phyloP scores from a whole-genome alignment of 2,797 vertebrate genomes.

The Sebastes baramenuke region DNA sequence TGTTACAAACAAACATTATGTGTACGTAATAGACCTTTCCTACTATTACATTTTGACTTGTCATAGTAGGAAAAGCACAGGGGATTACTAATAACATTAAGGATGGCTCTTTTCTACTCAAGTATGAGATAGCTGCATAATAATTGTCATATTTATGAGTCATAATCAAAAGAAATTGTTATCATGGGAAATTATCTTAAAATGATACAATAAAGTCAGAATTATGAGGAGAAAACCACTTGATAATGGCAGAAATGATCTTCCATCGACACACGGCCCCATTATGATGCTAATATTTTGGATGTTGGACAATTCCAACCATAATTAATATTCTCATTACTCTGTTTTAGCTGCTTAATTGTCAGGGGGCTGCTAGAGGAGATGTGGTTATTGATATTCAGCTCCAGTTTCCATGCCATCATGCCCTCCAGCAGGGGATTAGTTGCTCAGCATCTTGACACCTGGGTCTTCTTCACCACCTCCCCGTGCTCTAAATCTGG shows the following conservation, averaged over 20 bases:
- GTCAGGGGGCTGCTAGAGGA: not conserved
- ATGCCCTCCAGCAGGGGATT: constrained; percentile 2
- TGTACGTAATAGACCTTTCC: not conserved
- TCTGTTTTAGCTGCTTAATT: not conserved
- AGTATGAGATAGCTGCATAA: not conserved
- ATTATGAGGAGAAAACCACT: not conserved
- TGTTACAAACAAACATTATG: not conserved
- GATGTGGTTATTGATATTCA: constrained; percentile 13
- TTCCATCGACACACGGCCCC: not conserved
- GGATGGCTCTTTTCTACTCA: not conserved
- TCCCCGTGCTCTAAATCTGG: not conserved
- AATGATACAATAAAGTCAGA: not conserved
- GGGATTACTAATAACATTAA: not conserved
- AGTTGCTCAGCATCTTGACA: not conserved
- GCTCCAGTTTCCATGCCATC: not conserved
- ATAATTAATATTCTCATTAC: not conserved
- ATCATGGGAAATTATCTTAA: not conserved
- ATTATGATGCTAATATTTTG: not conserved
- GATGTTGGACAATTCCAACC: not conserved
- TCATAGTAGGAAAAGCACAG: not conserved
- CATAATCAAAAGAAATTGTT: not conserved
- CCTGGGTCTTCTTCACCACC: constrained; percentile 5
- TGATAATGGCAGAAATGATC: not conserved
- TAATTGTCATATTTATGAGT: not conserved
- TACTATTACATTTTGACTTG: not conserved